A percentile compares a stretch with the other conserved stretches of the same genome.
Evolutionary conservation across 2,113 vertebrate genomes (phyloP).

Genomic region (Anolis carolinensis): DNA sequence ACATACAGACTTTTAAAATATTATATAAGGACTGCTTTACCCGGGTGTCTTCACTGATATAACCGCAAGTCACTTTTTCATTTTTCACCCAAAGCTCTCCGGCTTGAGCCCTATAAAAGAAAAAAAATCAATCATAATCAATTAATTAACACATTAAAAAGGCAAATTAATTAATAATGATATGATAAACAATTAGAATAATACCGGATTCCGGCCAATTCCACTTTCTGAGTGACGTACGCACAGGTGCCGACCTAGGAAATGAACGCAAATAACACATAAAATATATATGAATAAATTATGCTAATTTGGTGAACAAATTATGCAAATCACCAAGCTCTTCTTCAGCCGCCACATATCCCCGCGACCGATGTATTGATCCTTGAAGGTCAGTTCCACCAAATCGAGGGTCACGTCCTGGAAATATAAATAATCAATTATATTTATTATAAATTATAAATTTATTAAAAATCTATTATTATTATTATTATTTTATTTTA

Average conservation of each 20-base stretch:
- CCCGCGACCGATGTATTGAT: slow-evolving; percentile 97
- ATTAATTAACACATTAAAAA: too few relatives aligned
- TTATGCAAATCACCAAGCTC: slow-evolving; percentile 82
- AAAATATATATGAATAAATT: too few relatives aligned
- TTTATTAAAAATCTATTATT: too few relatives aligned
- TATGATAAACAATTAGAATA: neutral
- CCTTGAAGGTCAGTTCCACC: slow-evolving; percentile 97
- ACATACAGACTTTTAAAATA: too few relatives aligned
- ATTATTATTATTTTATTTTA: too few relatives aligned
- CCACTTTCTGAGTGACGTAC: slow-evolving; percentile 97
- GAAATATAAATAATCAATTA: neutral
- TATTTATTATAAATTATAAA: too few relatives aligned
- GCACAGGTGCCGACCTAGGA: slow-evolving; percentile 93
- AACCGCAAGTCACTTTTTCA: slow-evolving; percentile 98
- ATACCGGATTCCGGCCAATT: slow-evolving; percentile 97
- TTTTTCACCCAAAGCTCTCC: slow-evolving; percentile 98
- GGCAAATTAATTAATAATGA: too few relatives aligned
- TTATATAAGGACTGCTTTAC: slow-evolving; percentile 71
- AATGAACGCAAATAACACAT: too few relatives aligned
- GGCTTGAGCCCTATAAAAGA: slow-evolving; percentile 87
- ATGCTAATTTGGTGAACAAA: too few relatives aligned
- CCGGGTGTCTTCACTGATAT: slow-evolving; percentile 95
- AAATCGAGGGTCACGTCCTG: slow-evolving; percentile 96
- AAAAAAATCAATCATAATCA: neutral
- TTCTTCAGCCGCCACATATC: slow-evolving; percentile 99